These are phyloP conservation scores for Phenganax marumi DNA, from an alignment of 92 coral and sea anemone species.

Conservation along the genomic window DNA sequence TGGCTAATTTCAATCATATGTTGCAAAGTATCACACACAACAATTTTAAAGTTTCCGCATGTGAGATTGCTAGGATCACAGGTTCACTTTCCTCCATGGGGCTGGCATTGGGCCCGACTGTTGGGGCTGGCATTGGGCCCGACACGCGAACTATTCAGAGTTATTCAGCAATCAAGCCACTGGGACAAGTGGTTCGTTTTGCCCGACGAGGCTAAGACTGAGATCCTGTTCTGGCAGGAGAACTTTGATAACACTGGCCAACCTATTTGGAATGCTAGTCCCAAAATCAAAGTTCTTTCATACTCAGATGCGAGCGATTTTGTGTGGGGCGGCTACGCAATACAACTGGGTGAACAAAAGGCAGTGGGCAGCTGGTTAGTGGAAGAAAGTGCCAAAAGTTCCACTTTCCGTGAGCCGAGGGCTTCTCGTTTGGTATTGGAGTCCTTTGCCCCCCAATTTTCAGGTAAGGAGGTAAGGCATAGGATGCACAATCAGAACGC, in stretches of 20 bases:
- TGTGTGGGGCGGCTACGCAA: conserved; percentile 62
- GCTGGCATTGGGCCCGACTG: conserved; percentile 61
- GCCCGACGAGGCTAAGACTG: conserved; percentile 39
- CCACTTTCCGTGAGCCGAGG: conserved; percentile 57
- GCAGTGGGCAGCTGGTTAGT: conserved; percentile 60
- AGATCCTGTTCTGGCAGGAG: conserved; percentile 55
- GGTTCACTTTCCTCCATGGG: conserved; percentile 60
- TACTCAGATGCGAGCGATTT: conserved; percentile 64
- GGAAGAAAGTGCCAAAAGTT: conserved; percentile 49
- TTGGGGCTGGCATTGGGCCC: conserved; percentile 60
- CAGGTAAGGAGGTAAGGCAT: conserved; percentile 46
- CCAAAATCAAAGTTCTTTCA: conserved; percentile 51
- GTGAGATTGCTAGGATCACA: conserved; percentile 34
- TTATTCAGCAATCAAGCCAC: conserved; percentile 29
- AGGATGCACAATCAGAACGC: conserved; percentile 65
- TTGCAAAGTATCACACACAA: conserved; percentile 32
- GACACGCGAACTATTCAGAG: conserved; percentile 47
- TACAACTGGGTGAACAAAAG: conserved; percentile 25
- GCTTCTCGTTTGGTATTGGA: conserved; percentile 49
- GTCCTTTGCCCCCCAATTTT: conserved; percentile 49
- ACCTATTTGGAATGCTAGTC: conserved; percentile 58
- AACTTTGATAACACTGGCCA: conserved; percentile 52
- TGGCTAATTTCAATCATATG: conserved; percentile 21
- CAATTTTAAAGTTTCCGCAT: conserved; percentile 49
- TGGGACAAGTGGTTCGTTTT: conserved; percentile 49